Evolutionary conservation across 2,113 vertebrate species (phyloP).

Genomic region (Brevimyrus niger): DNA sequence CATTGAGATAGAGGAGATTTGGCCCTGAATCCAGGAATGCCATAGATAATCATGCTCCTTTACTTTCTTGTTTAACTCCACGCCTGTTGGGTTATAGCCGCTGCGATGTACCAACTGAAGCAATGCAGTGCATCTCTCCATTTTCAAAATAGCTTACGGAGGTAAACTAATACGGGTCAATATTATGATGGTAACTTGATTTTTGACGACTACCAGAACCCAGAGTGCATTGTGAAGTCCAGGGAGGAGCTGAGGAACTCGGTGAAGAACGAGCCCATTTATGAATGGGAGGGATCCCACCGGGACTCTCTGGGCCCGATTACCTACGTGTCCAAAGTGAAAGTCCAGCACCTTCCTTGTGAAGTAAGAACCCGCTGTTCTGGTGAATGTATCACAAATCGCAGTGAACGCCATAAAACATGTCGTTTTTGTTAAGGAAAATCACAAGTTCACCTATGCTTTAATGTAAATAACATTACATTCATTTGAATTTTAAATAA

Average conservation of each 20-base stretch:
- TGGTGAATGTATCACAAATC: background rate
- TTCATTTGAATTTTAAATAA: background rate
- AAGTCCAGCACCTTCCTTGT: constrained; percentile 84
- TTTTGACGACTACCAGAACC: constrained; percentile 29
- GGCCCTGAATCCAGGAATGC: background rate
- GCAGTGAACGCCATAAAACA: background rate
- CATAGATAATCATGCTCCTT: background rate
- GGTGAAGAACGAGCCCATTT: constrained; percentile 68
- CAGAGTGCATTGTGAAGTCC: constrained; percentile 24
- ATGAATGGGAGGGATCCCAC: constrained; percentile 71
- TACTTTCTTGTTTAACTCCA: background rate
- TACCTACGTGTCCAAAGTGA: constrained; percentile 76
- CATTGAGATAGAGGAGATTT: background rate
- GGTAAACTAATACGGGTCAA: background rate
- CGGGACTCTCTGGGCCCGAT: constrained; percentile 68
- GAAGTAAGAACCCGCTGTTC: constrained; percentile 59
- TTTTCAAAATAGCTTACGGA: background rate
- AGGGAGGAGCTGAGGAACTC: constrained; percentile 73
- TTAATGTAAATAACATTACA: background rate
- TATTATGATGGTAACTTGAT: background rate
- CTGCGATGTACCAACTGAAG: background rate
- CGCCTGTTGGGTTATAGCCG: background rate
- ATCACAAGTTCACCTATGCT: background rate
- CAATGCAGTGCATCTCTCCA: background rate
- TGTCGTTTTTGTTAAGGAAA: background rate